Evolutionary conservation across 1,140 invertebrate species (phyloP), one percentile per base, ranked within the genome.

Genomic region (Atta colombica): DNA sequence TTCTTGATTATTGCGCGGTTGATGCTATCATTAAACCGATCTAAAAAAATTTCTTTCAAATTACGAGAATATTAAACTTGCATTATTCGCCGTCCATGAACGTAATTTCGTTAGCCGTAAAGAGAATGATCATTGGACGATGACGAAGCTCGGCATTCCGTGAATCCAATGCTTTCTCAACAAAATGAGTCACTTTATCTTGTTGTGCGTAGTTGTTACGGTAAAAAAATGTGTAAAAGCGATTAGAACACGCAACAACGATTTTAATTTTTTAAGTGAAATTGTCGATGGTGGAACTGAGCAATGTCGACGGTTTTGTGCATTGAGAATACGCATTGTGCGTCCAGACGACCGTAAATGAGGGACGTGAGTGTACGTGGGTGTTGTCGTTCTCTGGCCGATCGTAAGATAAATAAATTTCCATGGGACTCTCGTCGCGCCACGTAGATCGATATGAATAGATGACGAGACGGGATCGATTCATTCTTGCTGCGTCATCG

Each of bases 331-430:
- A 25, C 49, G 18, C 68, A 8, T 49, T 35, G 18, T 49, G 35
- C 53, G 25, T 45, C 5, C 80, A 74, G 69, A 61, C 55, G 55
- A 5, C 8, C 69, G n/a, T 71, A 58, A 81, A 81, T 81, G 69
- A 84, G 72, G 28, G 58, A 84, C 39, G 69, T 61, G 68, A 60
- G 68, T 28, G 25, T 82, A 82, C 66, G 78, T 82, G 80, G 80
- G 80, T 84, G 80, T 82, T 74, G 80, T 84, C 69, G 31, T 51
- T 84, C 14, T 69, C 39, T 55, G 25, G 35, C 18, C 31, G 80
- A 84, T 84, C 25, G 45, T 49, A 84, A 84, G 80, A 84, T 84
- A 84, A 74, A 84, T 84, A 84, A 84, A 84, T 84, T 84, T 84
- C 80, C 69, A 61, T 84, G 45, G 80, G 72, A 63, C 55, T 75